These are phyloP conservation scores for Pterocles gutturalis DNA, from an alignment of 2,113 vertebrate species.

Conservation along the genomic window DNA sequence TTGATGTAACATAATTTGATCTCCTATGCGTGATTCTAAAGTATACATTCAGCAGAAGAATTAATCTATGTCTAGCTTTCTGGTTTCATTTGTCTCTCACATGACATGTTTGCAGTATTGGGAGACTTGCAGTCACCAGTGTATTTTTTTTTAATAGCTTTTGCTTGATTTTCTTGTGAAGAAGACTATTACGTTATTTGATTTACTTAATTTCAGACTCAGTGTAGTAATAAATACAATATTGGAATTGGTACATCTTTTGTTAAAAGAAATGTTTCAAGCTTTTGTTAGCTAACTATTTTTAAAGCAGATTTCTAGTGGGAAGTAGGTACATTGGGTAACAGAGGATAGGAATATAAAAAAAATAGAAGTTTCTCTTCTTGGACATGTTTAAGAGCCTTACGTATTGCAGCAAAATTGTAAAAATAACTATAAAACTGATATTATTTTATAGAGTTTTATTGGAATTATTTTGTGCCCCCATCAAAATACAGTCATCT, in stretches of 20 bases:
- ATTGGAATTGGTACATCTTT: not conserved
- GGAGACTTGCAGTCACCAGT: not conserved
- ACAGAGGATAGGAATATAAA: not conserved
- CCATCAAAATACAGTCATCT: not conserved
- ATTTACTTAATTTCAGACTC: not conserved
- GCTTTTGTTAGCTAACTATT: not conserved
- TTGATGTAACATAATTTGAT: slow-evolving; percentile 1
- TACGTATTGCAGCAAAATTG: not conserved
- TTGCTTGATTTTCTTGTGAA: slow-evolving; percentile 13
- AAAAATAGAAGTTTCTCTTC: not conserved
- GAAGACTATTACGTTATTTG: not conserved
- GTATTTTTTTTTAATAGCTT: not conserved
- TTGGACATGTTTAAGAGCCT: not conserved
- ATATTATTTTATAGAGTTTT: not conserved
- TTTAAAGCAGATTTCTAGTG: not conserved
- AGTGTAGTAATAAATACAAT: not conserved
- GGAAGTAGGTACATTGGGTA: not conserved
- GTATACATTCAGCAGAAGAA: not conserved
- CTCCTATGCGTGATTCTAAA: slow-evolving; percentile 33
- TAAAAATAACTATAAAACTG: not conserved
- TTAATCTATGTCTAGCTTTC: not conserved
- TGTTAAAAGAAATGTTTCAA: not conserved
- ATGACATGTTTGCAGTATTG: not conserved
- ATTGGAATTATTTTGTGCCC: not conserved
- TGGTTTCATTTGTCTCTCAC: slow-evolving; percentile 16